A percentile compares a stretch with the other conserved stretches of the same genome.
These are phyloP conservation scores for Ophraella communa DNA, from an alignment of 2,888 invertebrate species.

Conservation along the genomic window DNA sequence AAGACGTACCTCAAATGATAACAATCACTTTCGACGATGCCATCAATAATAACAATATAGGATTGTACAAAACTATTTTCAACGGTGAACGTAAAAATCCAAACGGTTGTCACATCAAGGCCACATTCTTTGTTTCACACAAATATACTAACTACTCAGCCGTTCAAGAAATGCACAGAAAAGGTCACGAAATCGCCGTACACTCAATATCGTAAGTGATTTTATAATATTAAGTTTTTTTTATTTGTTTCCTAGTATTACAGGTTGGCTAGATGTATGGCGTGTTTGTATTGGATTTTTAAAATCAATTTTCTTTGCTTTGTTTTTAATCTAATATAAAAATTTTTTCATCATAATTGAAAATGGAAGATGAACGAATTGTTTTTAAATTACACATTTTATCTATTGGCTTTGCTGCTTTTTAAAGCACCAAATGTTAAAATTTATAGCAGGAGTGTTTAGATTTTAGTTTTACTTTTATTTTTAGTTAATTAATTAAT, in stretches of 20 bases:
- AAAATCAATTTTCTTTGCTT: no score
- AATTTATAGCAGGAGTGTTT: no score
- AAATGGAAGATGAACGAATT: no score
- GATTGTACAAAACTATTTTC: constrained; percentile 91
- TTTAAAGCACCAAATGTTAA: no score
- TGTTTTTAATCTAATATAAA: no score
- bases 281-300: background rate
- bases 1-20: constrained; percentile 92
- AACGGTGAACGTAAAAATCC: constrained; percentile 88
- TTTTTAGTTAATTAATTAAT: no score
- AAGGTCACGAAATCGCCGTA: constrained; percentile 92
- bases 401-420: no score
- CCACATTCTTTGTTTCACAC: constrained; percentile 91
- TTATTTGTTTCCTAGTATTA: background rate
- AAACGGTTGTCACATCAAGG: constrained; percentile 91
- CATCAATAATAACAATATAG: constrained; percentile 94
- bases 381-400: no score
- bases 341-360: no score
- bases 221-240: constrained; percentile 5
- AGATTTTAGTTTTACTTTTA: no score
- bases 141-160: constrained; percentile 94
- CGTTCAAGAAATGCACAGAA: constrained; percentile 88
- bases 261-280: background rate
- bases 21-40: constrained; percentile 94
- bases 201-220: constrained; percentile 88